A percentile compares a stretch with the other conserved stretches of the same genome.
Evolutionary conservation across 2,888 invertebrate genomes (phyloP).

Genomic region (Osedax fenrisi): DNA sequence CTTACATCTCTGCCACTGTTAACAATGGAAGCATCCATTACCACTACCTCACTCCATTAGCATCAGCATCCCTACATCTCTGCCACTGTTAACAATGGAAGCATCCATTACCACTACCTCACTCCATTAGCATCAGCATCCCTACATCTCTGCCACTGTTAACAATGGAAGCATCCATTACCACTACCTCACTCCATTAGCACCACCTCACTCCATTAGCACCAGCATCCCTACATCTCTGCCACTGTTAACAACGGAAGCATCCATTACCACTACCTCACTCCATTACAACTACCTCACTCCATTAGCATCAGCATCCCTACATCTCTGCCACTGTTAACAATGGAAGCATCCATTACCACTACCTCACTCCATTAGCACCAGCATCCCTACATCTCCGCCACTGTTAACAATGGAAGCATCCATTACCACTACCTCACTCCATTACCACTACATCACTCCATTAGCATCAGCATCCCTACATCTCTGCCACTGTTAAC

Average conservation of each 20-base stretch:
- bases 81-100: conserved; percentile 93
- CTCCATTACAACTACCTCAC: too few species aligned
- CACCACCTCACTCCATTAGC: conserved; percentile 56
- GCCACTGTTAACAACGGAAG: conserved; percentile 95
- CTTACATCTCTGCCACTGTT: conserved; percentile 93
- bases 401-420: conserved; percentile 92
- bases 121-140: conserved; percentile 74
- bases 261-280: conserved; percentile 86
- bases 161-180: conserved; percentile 88
- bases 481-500: conserved; percentile 92
- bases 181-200: too few species aligned
- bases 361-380: conserved; percentile 68
- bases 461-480: conserved; percentile 85
- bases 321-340: conserved; percentile 96
- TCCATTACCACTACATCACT: conserved; percentile 35
- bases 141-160: conserved; percentile 93
- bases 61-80: conserved; percentile 96
- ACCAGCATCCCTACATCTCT: conserved; percentile 92
- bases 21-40: conserved; percentile 88
- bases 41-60: conserved; percentile 66
- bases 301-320: conserved; percentile 79
- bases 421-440: conserved; percentile 90
- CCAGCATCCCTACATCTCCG: conserved; percentile 92
- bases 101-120: conserved; percentile 79
- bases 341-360: conserved; percentile 85